Evolutionary conservation across 2,797 vertebrate genomes (phyloP).

Genomic region (Fundulus diaphanus): DNA sequence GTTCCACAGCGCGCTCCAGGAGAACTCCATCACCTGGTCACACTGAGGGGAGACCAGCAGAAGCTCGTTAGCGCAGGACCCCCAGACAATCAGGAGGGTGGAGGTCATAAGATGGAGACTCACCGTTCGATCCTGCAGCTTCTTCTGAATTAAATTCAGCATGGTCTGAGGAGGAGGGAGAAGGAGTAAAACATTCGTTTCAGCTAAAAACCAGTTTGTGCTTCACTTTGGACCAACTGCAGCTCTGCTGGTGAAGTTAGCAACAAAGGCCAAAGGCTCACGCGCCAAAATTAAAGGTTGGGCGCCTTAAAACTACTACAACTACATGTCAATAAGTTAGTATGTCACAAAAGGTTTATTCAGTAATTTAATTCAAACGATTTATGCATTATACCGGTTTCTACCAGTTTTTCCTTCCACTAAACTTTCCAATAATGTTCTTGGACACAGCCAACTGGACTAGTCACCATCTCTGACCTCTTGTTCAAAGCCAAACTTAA

Average conservation of each 20-base stretch:
- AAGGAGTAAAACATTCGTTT: background rate
- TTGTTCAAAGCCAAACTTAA: no score
- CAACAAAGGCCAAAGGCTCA: no score
- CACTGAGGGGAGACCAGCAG: constrained; percentile 79
- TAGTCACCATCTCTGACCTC: no score
- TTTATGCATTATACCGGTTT: no score
- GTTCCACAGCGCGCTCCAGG: constrained; percentile 99
- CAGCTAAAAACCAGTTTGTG: background rate
- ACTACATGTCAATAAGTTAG: background rate
- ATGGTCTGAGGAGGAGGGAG: constrained; percentile 86
- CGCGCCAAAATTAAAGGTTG: no score
- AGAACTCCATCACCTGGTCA: constrained; percentile 99
- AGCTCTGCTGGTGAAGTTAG: background rate
- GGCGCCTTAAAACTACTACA: background rate
- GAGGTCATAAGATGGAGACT: constrained; percentile 63
- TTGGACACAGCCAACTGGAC: no score
- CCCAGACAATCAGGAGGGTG: no score
- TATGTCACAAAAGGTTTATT: no score
- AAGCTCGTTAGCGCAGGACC: background rate
- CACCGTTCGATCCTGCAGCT: constrained; percentile 91
- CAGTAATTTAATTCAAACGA: no score
- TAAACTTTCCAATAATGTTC: background rate
- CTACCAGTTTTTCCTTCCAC: background rate
- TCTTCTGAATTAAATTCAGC: constrained; percentile 98
- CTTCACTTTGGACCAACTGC: background rate